phyloP scores from a whole-genome alignment of 2,113 vertebrate species.

The Colossoma macropomum region DNA sequence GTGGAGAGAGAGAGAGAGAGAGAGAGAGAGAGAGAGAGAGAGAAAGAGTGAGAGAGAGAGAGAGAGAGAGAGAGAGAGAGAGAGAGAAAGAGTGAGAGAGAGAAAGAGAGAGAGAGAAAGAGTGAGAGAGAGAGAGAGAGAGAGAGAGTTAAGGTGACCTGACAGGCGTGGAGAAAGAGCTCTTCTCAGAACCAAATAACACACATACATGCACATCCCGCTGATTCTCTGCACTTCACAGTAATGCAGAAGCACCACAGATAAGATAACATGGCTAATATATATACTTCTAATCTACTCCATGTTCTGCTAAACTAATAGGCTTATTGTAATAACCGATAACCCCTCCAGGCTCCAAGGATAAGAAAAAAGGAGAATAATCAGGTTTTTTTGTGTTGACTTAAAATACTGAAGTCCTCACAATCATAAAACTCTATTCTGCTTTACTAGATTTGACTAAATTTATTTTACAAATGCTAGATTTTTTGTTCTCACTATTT shows the following conservation, averaged over 20 bases:
- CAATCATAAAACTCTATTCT: not conserved
- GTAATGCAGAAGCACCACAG: slow-evolving; percentile 28
- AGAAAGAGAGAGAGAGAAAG: slow-evolving; percentile 5
- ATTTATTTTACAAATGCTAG: not conserved
- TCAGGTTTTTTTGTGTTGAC: not conserved
- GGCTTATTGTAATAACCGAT: slow-evolving; percentile 7
- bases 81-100: not conserved
- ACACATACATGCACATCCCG: slow-evolving; percentile 29
- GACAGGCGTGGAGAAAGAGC: slow-evolving; percentile 33
- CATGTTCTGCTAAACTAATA: slow-evolving; percentile 29
- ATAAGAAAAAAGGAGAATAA: not conserved
- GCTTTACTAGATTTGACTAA: not conserved
- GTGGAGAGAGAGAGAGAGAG: slow-evolving; percentile 4
- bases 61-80: slow-evolving; percentile 1
- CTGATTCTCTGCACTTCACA: slow-evolving; percentile 29
- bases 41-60: not conserved
- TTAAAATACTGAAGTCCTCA: not conserved
- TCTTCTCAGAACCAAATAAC: slow-evolving; percentile 16
- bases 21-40: slow-evolving; percentile 1
- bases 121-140: slow-evolving; percentile 8
- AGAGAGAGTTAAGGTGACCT: slow-evolving; percentile 1
- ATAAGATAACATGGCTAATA: slow-evolving; percentile 26
- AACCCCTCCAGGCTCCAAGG: not conserved
- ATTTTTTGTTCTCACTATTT: too few relatives aligned
- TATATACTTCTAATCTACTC: slow-evolving; percentile 19